Evolutionary conservation across 2,888 invertebrate species (phyloP), one percentile per base, ranked within the genome.

Genomic region (Cyclophora punctaria): DNA sequence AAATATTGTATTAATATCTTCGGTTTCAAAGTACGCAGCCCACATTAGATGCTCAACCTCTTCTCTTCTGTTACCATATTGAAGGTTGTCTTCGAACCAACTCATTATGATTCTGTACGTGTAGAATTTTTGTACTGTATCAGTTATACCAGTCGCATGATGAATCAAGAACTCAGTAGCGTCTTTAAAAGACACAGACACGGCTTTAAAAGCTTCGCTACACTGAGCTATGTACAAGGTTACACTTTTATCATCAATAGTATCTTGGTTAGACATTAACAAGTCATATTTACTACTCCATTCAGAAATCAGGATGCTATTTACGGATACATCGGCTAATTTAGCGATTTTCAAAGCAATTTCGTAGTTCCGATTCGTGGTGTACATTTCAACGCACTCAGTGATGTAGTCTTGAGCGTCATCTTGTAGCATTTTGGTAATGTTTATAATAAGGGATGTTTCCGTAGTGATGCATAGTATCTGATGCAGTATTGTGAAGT

Each of bases 81-180:
- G 83, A 3, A 75, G 73, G 43, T 82, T 75, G 47, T 82, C 82
- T 58, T 84, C 81, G 50, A 83, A 89, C 89, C 88, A 89, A 51
- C 81, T 83, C 75, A 88, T 75, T 20, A 89, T 78, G 34, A 89
- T 73, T 71, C 87, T 77, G 57, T 84, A 84, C 0, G 81, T 71
- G 56, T 90, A 87, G 69, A 92, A 93, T 59, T 90, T 91, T 57
- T 89, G 86, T 0, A 69, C 63, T 0, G 62, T 50, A 34, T 89
- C 77, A 0, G 66, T 66, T 37, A 92, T 84, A 55, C 88, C 86
- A 3, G 87, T 83, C 0, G 90, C 89, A 54, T 90, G 85, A 49
- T 89, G 82, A 1, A 91, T 78, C 43, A 93, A 90, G 70, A 94
- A 94, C 56, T 91, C 76, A 0, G 92, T 91, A 1, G 93, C 90